These are phyloP conservation scores for Muscina levida DNA, from an alignment of 2,888 invertebrate genomes.

Conservation along the genomic window DNA sequence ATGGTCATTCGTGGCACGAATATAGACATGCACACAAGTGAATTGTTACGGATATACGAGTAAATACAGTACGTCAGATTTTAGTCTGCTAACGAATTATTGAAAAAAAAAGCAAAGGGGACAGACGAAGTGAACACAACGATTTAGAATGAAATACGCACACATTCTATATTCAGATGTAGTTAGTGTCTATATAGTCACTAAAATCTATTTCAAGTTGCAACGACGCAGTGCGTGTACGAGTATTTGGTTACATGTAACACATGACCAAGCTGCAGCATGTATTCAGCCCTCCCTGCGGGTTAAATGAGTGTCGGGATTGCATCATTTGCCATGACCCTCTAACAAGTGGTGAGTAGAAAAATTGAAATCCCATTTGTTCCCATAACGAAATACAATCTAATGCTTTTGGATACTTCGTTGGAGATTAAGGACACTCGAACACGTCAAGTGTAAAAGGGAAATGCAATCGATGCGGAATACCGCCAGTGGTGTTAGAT, in stretches of 20 bases:
- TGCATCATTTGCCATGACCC: conserved; percentile 3
- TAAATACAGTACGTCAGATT: conserved; percentile 5
- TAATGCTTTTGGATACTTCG: neutral
- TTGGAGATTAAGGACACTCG: neutral
- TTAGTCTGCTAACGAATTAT: neutral
- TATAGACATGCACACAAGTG: neutral
- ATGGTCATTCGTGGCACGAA: neutral
- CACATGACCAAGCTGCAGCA: no score
- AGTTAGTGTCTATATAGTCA: no score
- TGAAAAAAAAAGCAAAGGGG: neutral
- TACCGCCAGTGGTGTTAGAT: conserved; percentile 6
- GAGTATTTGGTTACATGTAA: no score
- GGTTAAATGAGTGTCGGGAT: no score
- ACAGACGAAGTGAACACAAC: neutral
- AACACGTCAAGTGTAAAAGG: neutral
- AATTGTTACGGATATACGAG: neutral
- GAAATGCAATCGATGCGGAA: conserved; percentile 12
- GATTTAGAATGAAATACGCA: neutral
- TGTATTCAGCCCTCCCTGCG: no score
- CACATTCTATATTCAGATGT: no score
- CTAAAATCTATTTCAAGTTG: neutral
- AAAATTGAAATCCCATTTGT: conserved; percentile 22
- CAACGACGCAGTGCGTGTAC: neutral
- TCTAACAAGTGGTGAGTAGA: conserved; percentile 22
- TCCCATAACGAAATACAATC: conserved; percentile 15